Conservation (phyloP, 2,113 vertebrate species). For the Plotosus lineatus region DNA sequence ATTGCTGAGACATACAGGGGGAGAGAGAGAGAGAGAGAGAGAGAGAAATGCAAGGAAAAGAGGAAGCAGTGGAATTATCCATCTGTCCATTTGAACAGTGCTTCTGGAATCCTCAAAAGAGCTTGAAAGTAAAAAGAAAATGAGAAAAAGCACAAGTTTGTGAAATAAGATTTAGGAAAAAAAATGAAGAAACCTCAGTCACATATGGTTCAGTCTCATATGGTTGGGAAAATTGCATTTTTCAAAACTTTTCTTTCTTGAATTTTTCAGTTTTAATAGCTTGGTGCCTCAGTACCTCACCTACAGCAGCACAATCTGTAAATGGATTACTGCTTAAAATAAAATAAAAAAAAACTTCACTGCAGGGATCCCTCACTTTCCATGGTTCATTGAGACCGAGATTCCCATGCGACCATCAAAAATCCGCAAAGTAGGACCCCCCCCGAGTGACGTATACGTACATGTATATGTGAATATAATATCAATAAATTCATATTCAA, state of each 20-base stretch:
- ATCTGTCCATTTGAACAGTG: slow-evolving; percentile 36
- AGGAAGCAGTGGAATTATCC: slow-evolving; percentile 21
- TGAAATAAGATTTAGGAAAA: not conserved
- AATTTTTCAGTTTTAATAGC: not conserved
- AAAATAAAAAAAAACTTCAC: too few species aligned
- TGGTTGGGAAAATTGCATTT: not conserved
- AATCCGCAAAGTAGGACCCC: too few species aligned
- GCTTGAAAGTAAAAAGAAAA: slow-evolving; percentile 10
- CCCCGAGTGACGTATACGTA: too few species aligned
- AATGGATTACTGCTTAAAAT: too few species aligned
- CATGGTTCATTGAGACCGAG: too few species aligned
- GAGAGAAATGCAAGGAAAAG: not conserved
- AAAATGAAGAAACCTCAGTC: slow-evolving; percentile 22
- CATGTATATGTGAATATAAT: too few species aligned
- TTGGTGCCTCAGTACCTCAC: not conserved
- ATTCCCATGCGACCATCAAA: too few species aligned
- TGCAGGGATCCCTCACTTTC: too few species aligned
- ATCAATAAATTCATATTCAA: too few species aligned
- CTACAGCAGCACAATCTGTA: not conserved
- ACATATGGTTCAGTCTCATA: not conserved
- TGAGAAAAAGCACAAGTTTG: not conserved
- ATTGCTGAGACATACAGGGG: not conserved
- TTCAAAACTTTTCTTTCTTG: not conserved
- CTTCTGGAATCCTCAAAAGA: slow-evolving; percentile 22
- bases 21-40: not conserved